These are phyloP conservation scores for Epizoanthus illoricatus DNA, from an alignment of 92 coral and sea anemone genomes.

Conservation along the genomic window DNA sequence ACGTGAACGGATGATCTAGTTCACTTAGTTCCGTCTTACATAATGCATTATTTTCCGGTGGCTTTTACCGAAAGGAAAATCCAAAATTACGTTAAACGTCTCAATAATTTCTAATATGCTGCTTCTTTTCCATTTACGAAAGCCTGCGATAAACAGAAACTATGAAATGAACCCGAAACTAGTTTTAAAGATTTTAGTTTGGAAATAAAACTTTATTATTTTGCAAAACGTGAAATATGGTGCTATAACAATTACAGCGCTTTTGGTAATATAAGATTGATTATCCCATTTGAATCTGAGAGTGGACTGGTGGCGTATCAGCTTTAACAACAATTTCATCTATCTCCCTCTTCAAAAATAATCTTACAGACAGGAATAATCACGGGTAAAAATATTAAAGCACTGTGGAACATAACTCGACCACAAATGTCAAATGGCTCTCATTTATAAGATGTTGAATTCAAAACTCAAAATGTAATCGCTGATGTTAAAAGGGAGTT, in stretches of 20 bases:
- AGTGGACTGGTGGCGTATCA: not conserved
- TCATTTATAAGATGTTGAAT: constrained; percentile 14
- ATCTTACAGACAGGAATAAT: not conserved
- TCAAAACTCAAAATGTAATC: constrained; percentile 19
- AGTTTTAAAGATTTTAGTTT: no score
- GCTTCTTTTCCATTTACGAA: not conserved
- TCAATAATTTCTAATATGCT: not conserved
- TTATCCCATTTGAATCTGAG: no score
- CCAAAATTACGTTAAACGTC: not conserved
- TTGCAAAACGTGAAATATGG: no score
- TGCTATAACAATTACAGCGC: no score
- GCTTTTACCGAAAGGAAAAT: not conserved
- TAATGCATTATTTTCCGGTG: not conserved
- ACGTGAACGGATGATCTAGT: not conserved
- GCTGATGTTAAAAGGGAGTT: not conserved
- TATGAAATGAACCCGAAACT: no score
- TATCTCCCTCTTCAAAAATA: not conserved
- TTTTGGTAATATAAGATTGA: no score
- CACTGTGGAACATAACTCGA: not conserved
- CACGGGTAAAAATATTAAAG: not conserved
- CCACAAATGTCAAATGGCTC: constrained; percentile 35
- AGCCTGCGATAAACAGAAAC: not conserved
- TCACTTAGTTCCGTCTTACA: not conserved
- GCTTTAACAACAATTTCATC: not conserved
- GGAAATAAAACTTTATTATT: no score